Percentiles rank a stretch among this genome's conserved stretches.
These are phyloP conservation scores for Tringa solitaria DNA, from an alignment of 2,113 vertebrate genomes.

Conservation along the genomic window DNA sequence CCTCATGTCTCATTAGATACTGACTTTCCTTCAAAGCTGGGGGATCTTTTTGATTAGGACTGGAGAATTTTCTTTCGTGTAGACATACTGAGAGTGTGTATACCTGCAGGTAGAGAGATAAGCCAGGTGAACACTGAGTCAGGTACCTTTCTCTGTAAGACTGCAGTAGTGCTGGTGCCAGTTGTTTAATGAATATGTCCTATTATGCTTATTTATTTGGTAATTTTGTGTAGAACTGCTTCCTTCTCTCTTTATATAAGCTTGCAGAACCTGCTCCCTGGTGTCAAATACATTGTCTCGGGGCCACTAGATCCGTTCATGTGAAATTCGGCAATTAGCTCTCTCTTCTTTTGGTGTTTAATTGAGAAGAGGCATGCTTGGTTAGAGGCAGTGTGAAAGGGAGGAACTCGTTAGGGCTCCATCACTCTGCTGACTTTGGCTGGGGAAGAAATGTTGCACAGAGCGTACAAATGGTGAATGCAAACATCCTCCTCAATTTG, in stretches of 20 bases:
- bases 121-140: background rate
- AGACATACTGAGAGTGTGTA: background rate
- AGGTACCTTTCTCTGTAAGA: background rate
- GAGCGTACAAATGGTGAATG: background rate
- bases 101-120: background rate
- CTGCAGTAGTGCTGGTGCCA: background rate
- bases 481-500: background rate
- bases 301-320: background rate
- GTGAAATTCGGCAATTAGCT: conserved; percentile 7
- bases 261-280: background rate
- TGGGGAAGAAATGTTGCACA: fast-evolving
- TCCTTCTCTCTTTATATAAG: background rate
- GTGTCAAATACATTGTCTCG: background rate
- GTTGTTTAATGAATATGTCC: background rate
- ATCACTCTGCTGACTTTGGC: background rate
- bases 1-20: background rate
- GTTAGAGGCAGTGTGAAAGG: background rate
- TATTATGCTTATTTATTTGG: background rate
- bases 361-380: background rate
- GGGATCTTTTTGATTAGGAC: background rate
- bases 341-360: background rate
- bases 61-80: background rate
- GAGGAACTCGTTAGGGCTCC: background rate
- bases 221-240: background rate
- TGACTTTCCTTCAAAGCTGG: background rate